Evolutionary conservation across 2,888 invertebrate species (phyloP).

Genomic region (Eupsilia transversa): DNA sequence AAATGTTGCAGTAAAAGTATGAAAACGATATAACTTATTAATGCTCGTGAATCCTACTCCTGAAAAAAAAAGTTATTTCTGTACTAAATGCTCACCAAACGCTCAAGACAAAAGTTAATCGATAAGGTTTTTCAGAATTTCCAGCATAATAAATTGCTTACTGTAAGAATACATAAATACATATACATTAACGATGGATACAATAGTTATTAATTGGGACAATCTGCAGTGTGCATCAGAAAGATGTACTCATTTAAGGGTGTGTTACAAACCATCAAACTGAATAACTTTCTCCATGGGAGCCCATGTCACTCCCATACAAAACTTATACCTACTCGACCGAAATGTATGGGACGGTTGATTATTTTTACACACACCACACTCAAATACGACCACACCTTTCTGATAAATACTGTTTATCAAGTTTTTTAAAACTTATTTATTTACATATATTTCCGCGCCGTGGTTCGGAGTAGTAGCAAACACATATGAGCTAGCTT

Average conservation of each 20-base stretch:
- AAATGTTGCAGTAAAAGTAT: slow-evolving; percentile 23
- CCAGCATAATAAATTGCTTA: background rate
- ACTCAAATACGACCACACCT: background rate
- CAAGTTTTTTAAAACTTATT: slow-evolving; percentile 31
- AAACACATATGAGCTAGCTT: slow-evolving; percentile 92
- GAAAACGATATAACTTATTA: background rate
- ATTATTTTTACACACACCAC: background rate
- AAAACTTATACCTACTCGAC: background rate
- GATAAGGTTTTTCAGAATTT: background rate
- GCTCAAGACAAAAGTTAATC: background rate
- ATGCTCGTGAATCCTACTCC: background rate
- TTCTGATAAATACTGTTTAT: background rate
- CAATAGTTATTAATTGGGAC: background rate
- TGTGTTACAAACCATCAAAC: background rate
- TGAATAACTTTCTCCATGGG: background rate
- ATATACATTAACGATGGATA: background rate
- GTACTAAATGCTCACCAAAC: too few relatives aligned
- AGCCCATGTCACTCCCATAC: background rate
- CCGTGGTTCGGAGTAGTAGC: slow-evolving; percentile 93
- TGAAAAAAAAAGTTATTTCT: background rate
- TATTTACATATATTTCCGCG: slow-evolving; percentile 88
- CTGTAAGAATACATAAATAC: background rate
- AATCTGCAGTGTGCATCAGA: background rate
- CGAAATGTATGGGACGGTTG: background rate
- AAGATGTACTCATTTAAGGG: background rate